Conservation (phyloP, 2,113 vertebrate species). For the Procapra przewalskii region DNA sequence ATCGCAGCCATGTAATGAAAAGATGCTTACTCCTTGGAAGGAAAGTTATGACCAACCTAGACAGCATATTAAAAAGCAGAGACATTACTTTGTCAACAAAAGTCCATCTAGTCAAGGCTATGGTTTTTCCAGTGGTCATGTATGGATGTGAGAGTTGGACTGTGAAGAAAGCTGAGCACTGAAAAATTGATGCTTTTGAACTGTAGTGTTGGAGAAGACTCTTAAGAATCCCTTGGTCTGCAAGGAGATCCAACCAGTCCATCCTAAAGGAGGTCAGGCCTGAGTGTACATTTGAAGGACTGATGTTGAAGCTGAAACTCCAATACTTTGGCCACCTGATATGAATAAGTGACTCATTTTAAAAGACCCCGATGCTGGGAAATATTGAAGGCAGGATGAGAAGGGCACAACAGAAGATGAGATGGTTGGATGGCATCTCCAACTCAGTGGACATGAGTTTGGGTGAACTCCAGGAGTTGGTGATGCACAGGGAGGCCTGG, state of each 20-base stretch:
- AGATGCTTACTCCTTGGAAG: background rate
- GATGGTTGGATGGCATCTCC: background rate
- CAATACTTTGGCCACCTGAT: background rate
- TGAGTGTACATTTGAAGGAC: background rate
- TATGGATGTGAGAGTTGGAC: background rate
- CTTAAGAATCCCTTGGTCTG: background rate
- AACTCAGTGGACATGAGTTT: background rate
- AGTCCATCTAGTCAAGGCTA: background rate
- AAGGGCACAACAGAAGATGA: background rate
- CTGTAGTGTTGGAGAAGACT: background rate
- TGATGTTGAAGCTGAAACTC: background rate
- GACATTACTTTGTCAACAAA: background rate
- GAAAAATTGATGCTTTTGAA: background rate
- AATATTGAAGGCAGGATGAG: background rate
- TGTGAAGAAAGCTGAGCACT: fast-evolving
- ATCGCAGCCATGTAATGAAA: background rate
- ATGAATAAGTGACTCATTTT: background rate
- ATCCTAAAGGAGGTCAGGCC: background rate
- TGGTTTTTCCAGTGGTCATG: background rate
- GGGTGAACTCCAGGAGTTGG: background rate
- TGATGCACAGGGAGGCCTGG: background rate
- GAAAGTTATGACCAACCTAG: background rate
- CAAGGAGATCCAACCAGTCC: background rate
- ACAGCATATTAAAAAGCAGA: background rate
- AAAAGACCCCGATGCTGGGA: background rate